A percentile compares a stretch with the other conserved stretches of the same genome.
Conservation (phyloP, 1,140 invertebrate species). For the Drosophila sturtevanti region DNA sequence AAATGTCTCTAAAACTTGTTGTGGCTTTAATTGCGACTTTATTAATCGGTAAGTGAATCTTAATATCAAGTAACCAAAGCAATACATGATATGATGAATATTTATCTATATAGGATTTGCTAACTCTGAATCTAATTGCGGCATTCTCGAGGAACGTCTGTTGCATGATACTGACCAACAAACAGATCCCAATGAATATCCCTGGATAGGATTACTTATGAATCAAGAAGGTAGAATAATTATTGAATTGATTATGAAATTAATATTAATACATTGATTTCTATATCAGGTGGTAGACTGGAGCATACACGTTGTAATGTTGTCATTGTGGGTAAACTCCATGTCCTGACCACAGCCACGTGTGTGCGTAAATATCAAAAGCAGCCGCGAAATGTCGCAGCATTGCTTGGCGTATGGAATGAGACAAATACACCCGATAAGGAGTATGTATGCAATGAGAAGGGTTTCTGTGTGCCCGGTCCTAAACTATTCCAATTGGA, state of each 20-base stretch:
- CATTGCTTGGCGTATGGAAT: constrained; percentile 49
- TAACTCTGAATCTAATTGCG: constrained; percentile 24
- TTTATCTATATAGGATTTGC: not conserved
- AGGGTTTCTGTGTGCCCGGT: constrained; percentile 58
- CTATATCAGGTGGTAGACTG: constrained; percentile 1
- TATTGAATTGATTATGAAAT: not conserved
- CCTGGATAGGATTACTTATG: constrained; percentile 54
- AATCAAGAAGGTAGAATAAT: constrained; percentile 26
- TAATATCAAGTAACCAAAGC: too few relatives aligned
- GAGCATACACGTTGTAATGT: constrained; percentile 36
- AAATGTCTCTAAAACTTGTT: constrained; percentile 37
- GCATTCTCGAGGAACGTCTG: constrained; percentile 43
- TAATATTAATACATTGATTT: too few relatives aligned
- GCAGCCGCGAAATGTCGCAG: constrained; percentile 21
- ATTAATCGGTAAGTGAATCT: constrained; percentile 29
- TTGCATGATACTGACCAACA: constrained; percentile 13
- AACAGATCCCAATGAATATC: constrained; percentile 51
- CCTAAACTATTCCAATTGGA: constrained; percentile 29
- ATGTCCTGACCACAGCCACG: constrained; percentile 51
- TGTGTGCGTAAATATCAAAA: constrained; percentile 40
- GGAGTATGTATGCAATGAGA: constrained; percentile 41
- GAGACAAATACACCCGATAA: constrained; percentile 18
- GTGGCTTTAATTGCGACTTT: constrained; percentile 22
- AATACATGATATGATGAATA: not conserved
- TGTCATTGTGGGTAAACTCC: constrained; percentile 38